Conservation (phyloP, 2,888 invertebrate genomes). For the Eumerus sabulonum region DNA sequence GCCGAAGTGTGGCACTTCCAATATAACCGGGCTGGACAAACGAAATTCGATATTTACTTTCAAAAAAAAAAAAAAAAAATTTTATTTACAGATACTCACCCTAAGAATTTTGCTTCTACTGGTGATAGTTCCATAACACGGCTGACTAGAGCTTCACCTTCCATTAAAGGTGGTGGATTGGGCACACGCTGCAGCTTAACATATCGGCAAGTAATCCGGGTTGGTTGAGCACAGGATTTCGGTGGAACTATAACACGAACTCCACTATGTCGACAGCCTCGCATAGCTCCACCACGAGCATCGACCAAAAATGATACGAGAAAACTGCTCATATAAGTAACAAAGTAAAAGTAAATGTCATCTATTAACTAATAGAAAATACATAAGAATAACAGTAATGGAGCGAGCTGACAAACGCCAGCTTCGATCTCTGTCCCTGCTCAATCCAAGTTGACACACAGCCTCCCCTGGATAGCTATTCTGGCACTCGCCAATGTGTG, state of each 20-base stretch:
- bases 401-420: no score
- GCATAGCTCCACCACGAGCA: conserved; percentile 99
- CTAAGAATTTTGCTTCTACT: conserved; percentile 96
- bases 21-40: conserved; percentile 93
- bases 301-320: conserved; percentile 99
- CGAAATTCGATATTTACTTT: no score
- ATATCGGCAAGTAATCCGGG: conserved; percentile 96
- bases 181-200: conserved; percentile 83
- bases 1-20: conserved; percentile 99
- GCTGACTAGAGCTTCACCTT: conserved; percentile 98
- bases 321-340: conserved; percentile 83
- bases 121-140: conserved; percentile 97
- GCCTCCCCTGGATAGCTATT: no score
- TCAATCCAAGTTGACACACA: no score
- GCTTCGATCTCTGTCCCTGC: no score
- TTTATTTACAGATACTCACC: conserved; percentile 81
- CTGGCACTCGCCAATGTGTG: no score
- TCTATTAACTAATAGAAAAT: no score
- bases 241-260: conserved; percentile 98
- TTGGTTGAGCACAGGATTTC: conserved; percentile 95
- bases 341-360: no score
- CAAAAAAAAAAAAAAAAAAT: background rate
- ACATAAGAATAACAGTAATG: background rate
- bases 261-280: conserved; percentile 98
- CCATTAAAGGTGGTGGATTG: conserved; percentile 97